Percentiles rank a stretch among this genome's conserved stretches.
Evolutionary conservation across 2,797 vertebrate species (phyloP).

Genomic region (Geotrypetes seraphini): DNA sequence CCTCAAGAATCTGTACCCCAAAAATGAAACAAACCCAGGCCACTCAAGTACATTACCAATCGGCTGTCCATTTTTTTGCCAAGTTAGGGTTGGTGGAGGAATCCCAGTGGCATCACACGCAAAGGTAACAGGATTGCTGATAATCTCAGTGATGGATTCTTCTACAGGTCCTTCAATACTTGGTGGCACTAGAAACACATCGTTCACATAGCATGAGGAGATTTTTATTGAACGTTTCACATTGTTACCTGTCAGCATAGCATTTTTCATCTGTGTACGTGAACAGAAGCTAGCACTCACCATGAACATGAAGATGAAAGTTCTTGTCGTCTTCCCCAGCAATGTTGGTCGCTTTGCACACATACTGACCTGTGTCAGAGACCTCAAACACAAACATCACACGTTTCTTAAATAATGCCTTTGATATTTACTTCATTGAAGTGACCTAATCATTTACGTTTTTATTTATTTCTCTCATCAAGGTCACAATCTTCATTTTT

Average conservation of each 20-base stretch:
- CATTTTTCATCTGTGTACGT: not conserved
- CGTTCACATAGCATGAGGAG: constrained; percentile 5
- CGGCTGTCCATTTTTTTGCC: constrained; percentile 76
- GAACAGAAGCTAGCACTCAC: constrained; percentile 46
- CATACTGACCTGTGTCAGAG: constrained; percentile 89
- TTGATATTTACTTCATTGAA: too few relatives aligned
- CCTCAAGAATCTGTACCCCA: too few relatives aligned
- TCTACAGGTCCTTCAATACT: constrained; percentile 72
- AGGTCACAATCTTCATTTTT: too few relatives aligned
- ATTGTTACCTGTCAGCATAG: constrained; percentile 13
- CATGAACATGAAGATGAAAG: constrained; percentile 88
- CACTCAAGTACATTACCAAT: too few relatives aligned
- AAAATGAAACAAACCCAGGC: too few relatives aligned
- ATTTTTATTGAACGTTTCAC: constrained; percentile 14
- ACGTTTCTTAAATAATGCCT: too few relatives aligned
- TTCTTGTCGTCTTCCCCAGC: constrained; percentile 89
- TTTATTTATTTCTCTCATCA: too few relatives aligned
- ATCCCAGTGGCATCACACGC: constrained; percentile 84
- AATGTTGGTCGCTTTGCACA: constrained; percentile 88
- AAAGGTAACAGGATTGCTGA: constrained; percentile 78
- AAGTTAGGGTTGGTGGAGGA: constrained; percentile 74
- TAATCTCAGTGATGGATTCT: constrained; percentile 65
- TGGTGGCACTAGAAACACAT: constrained; percentile 68
- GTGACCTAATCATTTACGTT: too few relatives aligned
- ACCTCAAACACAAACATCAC: constrained; percentile 60